Conservation (phyloP, 2,888 invertebrate genomes). For the Mimumesa dahlbomi region DNA sequence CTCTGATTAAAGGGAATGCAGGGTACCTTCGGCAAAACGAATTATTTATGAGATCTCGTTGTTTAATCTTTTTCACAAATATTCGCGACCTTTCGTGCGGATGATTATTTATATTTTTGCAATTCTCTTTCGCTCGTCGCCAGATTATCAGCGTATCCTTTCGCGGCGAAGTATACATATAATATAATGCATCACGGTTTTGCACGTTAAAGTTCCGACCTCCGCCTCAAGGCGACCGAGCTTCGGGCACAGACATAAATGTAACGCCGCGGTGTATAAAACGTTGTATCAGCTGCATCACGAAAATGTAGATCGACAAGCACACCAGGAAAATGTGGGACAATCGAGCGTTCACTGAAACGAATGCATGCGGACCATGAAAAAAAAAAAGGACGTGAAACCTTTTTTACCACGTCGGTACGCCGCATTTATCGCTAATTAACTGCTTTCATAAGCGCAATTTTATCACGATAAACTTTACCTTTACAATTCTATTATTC, state of each 20-base stretch:
- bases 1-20: too few relatives aligned
- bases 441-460: too few relatives aligned
- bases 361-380: neutral
- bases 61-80: too few relatives aligned
- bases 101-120: neutral
- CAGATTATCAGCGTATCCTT: conserved; percentile 25
- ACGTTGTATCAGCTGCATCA: conserved; percentile 20
- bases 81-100: neutral
- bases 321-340: conserved; percentile 29
- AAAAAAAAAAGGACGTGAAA: too few relatives aligned
- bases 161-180: neutral
- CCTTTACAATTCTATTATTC: too few relatives aligned
- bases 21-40: too few relatives aligned
- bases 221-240: conserved; percentile 25
- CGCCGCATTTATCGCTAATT: too few relatives aligned
- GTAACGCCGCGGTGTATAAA: neutral
- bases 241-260: conserved; percentile 4
- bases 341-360: conserved; percentile 21
- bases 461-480: too few relatives aligned
- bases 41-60: too few relatives aligned
- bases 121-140: neutral
- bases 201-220: conserved; percentile 11
- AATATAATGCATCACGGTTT: too few relatives aligned
- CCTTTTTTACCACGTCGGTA: too few relatives aligned
- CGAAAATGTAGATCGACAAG: conserved; percentile 21